These are phyloP conservation scores for Sterna hirundo DNA, from an alignment of 2,113 vertebrate species.

Conservation along the genomic window DNA sequence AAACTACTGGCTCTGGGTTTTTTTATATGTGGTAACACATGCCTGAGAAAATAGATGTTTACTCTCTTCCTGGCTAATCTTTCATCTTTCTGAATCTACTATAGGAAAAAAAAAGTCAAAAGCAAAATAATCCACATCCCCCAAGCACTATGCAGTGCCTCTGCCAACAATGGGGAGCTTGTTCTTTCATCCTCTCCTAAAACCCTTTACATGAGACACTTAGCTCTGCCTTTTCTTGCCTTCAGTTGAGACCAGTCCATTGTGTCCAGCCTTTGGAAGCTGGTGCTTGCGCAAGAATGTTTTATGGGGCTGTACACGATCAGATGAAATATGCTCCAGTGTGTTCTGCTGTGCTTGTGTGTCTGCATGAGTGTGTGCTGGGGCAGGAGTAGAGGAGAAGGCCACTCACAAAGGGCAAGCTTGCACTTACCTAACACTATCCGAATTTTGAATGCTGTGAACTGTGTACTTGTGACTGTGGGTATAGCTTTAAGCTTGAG, in stretches of 20 bases:
- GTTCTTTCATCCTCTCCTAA: neutral
- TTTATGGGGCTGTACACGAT: neutral
- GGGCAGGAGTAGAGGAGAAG: neutral
- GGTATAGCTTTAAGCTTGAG: neutral
- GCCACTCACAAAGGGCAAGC: neutral
- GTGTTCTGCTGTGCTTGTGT: neutral
- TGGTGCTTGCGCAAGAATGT: constrained; percentile 4
- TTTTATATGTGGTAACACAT: neutral
- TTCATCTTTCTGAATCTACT: neutral
- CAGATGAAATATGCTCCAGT: neutral
- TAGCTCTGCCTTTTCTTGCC: neutral
- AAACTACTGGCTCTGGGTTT: rapidly evolving
- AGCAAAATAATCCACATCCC: neutral
- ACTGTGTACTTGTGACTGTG: neutral
- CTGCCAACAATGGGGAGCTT: neutral
- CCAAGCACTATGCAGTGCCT: neutral
- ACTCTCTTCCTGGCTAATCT: neutral
- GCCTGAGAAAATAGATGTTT: neutral
- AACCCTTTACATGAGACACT: neutral
- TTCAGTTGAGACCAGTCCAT: neutral
- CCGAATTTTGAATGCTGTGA: neutral
- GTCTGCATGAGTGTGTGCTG: neutral
- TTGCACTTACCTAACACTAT: neutral
- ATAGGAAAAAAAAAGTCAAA: neutral
- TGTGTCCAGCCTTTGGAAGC: neutral